A percentile compares a stretch with the other conserved stretches of the same genome.
Evolutionary conservation across 2,888 invertebrate genomes (phyloP).

Genomic region (Cephus sareptanus): DNA sequence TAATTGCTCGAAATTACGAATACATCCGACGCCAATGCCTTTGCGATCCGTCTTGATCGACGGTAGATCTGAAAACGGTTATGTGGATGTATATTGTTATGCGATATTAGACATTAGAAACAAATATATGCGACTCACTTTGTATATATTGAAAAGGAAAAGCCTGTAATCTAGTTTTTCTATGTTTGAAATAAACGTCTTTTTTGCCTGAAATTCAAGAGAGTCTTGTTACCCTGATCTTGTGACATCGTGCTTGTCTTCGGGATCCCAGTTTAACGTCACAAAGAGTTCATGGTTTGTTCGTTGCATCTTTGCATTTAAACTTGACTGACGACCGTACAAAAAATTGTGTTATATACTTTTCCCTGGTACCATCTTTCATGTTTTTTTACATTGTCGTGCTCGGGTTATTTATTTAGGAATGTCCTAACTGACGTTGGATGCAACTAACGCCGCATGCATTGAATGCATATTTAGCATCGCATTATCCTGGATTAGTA

Average conservation of each 20-base stretch:
- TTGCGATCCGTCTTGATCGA: not conserved
- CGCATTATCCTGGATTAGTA: conserved; percentile 28
- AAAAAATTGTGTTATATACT: not conserved
- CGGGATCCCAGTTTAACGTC: not conserved
- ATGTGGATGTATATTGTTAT: conserved; percentile 26
- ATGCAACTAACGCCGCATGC: conserved; percentile 61
- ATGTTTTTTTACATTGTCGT: not conserved
- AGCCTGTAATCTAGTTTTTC: conserved; percentile 37
- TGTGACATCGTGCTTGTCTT: conserved; percentile 8
- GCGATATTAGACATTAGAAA: conserved; percentile 20
- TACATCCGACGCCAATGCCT: not conserved
- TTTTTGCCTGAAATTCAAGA: conserved; percentile 29
- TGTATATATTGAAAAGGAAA: conserved; percentile 16
- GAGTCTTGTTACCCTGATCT: conserved; percentile 34
- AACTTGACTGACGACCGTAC: not conserved
- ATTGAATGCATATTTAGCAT: conserved; percentile 45
- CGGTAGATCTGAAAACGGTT: conserved; percentile 37
- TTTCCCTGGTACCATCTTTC: not conserved
- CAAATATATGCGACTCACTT: conserved; percentile 15
- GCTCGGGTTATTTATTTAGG: conserved; percentile 24
- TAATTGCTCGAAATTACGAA: not conserved
- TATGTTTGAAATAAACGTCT: conserved; percentile 41
- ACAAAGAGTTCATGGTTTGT: not conserved
- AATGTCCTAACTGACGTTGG: conserved; percentile 50
- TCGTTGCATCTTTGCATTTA: conserved; percentile 1